Conservation (phyloP, 2,888 invertebrate genomes). For the Horisme vitalbata region DNA sequence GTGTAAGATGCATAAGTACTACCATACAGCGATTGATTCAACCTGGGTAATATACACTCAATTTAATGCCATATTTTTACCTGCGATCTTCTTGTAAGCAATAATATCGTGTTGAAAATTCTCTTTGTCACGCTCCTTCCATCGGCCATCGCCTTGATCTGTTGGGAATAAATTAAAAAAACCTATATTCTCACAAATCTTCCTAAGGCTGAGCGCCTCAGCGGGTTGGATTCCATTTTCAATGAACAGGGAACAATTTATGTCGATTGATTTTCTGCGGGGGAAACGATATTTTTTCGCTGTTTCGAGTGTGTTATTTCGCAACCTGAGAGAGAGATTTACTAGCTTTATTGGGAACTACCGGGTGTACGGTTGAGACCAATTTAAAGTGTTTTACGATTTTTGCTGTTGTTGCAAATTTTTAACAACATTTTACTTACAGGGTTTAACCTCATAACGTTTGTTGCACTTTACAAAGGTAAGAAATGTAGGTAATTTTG, state of each 20-base stretch:
- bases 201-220: slow-evolving; percentile 36
- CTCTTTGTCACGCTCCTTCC: slow-evolving; percentile 64
- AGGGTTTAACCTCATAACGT: too few relatives aligned
- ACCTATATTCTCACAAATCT: slow-evolving; percentile 35
- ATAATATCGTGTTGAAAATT: slow-evolving; percentile 60
- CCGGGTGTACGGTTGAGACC: slow-evolving; percentile 20
- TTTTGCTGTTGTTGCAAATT: slow-evolving; percentile 23
- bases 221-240: slow-evolving; percentile 42
- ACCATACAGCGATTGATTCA: too few relatives aligned
- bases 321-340: slow-evolving; percentile 25
- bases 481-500: too few relatives aligned
- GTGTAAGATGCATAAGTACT: too few relatives aligned
- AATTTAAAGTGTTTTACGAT: slow-evolving; percentile 24
- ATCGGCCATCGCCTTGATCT: slow-evolving; percentile 70
- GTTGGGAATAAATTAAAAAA: slow-evolving; percentile 48
- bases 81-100: slow-evolving; percentile 60
- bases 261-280: slow-evolving; percentile 45
- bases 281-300: slow-evolving; percentile 38
- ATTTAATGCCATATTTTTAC: slow-evolving; percentile 37
- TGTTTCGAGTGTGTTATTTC: slow-evolving; percentile 31
- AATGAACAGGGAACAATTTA: slow-evolving; percentile 40
- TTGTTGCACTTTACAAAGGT: too few relatives aligned
- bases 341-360: slow-evolving; percentile 27
- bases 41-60: too few relatives aligned
- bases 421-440: slow-evolving; percentile 4